Evolutionary conservation across 2,113 vertebrate genomes (phyloP).

Genomic region (Amphiprion percula): DNA sequence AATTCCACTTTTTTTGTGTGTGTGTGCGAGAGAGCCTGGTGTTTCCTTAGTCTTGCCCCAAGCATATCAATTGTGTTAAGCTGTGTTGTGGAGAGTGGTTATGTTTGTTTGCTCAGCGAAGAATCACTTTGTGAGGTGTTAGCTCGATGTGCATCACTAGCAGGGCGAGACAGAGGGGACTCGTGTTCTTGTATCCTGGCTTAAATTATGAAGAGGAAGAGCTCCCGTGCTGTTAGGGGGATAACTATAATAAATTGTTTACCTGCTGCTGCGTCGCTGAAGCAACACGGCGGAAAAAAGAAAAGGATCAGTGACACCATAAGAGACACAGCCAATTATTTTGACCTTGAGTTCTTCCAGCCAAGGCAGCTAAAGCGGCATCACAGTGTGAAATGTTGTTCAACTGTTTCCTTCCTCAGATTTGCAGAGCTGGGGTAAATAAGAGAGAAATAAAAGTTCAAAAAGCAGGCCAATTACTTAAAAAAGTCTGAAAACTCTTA

Average conservation of each 20-base stretch:
- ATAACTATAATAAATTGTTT: slow-evolving; percentile 56
- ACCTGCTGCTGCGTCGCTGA: slow-evolving; percentile 49
- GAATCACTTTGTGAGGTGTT: slow-evolving; percentile 66
- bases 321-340: slow-evolving; percentile 67
- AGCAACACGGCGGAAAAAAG: slow-evolving; percentile 27
- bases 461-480: slow-evolving; percentile 68
- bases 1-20: slow-evolving; percentile 22
- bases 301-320: slow-evolving; percentile 46
- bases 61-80: slow-evolving; percentile 42
- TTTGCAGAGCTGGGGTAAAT: slow-evolving; percentile 28
- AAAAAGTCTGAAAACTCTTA: slow-evolving; percentile 45
- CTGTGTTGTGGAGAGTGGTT: slow-evolving; percentile 42
- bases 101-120: slow-evolving; percentile 63
- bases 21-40: slow-evolving; percentile 15
- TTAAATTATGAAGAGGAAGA: slow-evolving; percentile 63
- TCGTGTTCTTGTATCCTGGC: slow-evolving; percentile 41
- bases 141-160: slow-evolving; percentile 57
- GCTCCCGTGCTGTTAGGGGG: slow-evolving; percentile 37
- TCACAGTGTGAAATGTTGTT: slow-evolving; percentile 39
- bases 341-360: slow-evolving; percentile 55
- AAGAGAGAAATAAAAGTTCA: slow-evolving; percentile 44
- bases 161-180: slow-evolving; percentile 56
- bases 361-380: slow-evolving; percentile 18
- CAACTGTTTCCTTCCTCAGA: slow-evolving; percentile 21
- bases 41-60: slow-evolving; percentile 41